A percentile compares a stretch with the other conserved stretches of the same genome.
These are phyloP conservation scores for Plebejus argus DNA, from an alignment of 2,888 invertebrate species.

Conservation along the genomic window DNA sequence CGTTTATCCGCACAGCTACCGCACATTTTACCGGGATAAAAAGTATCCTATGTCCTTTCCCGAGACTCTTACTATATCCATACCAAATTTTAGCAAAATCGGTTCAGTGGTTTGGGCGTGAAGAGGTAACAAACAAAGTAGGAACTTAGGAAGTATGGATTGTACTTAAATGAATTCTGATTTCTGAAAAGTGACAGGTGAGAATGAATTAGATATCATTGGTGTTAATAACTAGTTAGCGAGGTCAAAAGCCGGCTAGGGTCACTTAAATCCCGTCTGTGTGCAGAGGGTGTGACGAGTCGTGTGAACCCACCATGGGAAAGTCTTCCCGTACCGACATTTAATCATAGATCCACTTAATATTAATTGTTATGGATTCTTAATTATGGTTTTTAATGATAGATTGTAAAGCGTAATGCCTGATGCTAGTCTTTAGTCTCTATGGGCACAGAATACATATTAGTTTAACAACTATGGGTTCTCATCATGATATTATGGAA, in stretches of 20 bases:
- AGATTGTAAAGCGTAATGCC: neutral
- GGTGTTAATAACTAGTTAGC: neutral
- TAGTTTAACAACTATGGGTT: neutral
- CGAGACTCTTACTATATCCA: too few relatives aligned
- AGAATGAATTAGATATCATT: neutral
- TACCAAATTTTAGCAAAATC: too few relatives aligned
- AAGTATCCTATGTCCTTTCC: too few relatives aligned
- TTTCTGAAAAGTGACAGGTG: neutral
- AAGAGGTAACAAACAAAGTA: too few relatives aligned
- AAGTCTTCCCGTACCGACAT: conserved; percentile 44
- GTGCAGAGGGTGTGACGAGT: conserved; percentile 70
- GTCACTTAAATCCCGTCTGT: conserved; percentile 44
- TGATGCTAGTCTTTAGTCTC: neutral
- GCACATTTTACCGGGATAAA: too few relatives aligned
- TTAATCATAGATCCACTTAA: conserved; percentile 28
- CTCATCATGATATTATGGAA: neutral
- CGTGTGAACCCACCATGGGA: conserved; percentile 75
- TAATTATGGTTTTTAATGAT: neutral
- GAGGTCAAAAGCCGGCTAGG: conserved; percentile 26
- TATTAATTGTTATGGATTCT: neutral
- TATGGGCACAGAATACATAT: too few relatives aligned
- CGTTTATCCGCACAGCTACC: too few relatives aligned
- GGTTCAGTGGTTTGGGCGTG: too few relatives aligned
- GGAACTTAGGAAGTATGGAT: too few relatives aligned
- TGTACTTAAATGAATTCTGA: neutral